Conservation (phyloP, 2,113 vertebrate species). For the Aepyceros melampus region DNA sequence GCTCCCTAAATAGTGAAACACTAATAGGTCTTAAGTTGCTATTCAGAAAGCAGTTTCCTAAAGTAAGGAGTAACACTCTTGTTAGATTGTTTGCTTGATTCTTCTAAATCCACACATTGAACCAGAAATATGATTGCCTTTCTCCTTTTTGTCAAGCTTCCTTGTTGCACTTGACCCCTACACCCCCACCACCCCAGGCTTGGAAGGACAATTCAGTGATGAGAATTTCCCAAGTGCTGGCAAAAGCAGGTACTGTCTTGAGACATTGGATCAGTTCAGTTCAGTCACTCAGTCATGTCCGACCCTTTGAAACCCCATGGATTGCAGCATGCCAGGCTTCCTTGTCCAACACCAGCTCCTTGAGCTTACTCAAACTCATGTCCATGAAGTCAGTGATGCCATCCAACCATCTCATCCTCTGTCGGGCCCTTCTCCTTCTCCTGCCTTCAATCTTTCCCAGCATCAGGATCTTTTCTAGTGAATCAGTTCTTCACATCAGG, state of each 20-base stretch:
- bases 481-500: not conserved
- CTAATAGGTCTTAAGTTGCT: not conserved
- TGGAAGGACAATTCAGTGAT: not conserved
- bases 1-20: not conserved
- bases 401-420: not conserved
- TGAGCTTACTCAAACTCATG: not conserved
- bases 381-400: not conserved
- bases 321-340: not conserved
- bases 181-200: not conserved
- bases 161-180: not conserved
- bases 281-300: not conserved
- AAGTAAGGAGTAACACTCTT: not conserved
- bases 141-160: not conserved
- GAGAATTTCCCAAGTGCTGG: not conserved
- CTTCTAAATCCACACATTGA: not conserved
- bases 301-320: not conserved
- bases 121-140: not conserved
- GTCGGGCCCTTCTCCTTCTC: not conserved
- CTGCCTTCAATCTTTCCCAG: not conserved
- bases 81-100: not conserved
- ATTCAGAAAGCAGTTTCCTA: not conserved
- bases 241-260: not conserved
- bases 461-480: not conserved
- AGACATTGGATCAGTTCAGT: not conserved
- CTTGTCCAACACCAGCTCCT: not conserved